A percentile compares a stretch with the other conserved stretches of the same genome.
Evolutionary conservation across 2,888 invertebrate genomes (phyloP).

Genomic region (Ceratothoa steindachneri): DNA sequence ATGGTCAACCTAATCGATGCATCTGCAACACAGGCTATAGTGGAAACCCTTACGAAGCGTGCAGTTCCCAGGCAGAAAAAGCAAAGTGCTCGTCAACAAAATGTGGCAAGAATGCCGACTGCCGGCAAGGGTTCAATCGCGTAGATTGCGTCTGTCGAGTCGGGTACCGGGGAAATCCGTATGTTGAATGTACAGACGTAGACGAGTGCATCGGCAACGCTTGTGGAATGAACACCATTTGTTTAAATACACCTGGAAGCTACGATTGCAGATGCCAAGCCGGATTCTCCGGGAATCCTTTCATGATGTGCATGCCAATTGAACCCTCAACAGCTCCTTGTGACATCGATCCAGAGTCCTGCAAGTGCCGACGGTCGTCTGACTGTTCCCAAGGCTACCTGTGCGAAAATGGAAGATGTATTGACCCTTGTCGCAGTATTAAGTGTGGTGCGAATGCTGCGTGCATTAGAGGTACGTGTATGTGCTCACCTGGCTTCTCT

Average conservation of each 20-base stretch:
- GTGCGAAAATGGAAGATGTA: slow-evolving; percentile 48
- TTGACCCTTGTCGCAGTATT: slow-evolving; percentile 56
- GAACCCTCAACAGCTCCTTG: slow-evolving; percentile 23
- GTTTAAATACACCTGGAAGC: slow-evolving; percentile 82
- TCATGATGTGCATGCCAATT: slow-evolving; percentile 64
- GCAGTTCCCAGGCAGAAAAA: slow-evolving; percentile 66
- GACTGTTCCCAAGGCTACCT: slow-evolving; percentile 48
- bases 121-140: slow-evolving; percentile 66
- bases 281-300: slow-evolving; percentile 77
- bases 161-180: slow-evolving; percentile 82
- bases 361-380: slow-evolving; percentile 47
- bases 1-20: slow-evolving; percentile 62
- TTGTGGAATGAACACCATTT: slow-evolving; percentile 67
- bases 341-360: slow-evolving; percentile 24
- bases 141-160: slow-evolving; percentile 77
- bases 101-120: slow-evolving; percentile 75
- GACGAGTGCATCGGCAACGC: slow-evolving; percentile 54
- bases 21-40: slow-evolving; percentile 76
- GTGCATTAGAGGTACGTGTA: slow-evolving; percentile 73
- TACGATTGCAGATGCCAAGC: slow-evolving; percentile 85
- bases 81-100: slow-evolving; percentile 67
- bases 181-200: slow-evolving; percentile 63
- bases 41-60: slow-evolving; percentile 83
- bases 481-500: slow-evolving; percentile 71
- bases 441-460: slow-evolving; percentile 76